Evolutionary conservation across 1,140 invertebrate species (phyloP), one percentile per base, ranked within the genome.

Genomic region (Drosophila ficusphila): DNA sequence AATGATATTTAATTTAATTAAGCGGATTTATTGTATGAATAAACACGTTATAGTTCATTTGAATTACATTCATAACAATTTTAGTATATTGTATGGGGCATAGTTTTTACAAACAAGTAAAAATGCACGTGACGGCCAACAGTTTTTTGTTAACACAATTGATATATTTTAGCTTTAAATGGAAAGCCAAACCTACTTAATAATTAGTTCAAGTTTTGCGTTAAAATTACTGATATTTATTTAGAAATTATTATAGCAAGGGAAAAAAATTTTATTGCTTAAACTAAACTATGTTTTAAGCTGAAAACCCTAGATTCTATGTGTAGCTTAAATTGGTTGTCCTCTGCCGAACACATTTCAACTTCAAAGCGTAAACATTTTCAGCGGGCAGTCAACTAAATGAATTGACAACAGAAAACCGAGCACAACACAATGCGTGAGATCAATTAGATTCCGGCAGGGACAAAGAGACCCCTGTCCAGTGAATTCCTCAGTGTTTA

Each of bases 371-470:
- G 31, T 25, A n/a, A 36, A 27, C 64, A 86, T 88, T 88, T 76
- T 52, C 38, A 38, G 38, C 36, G 76, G 46, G 18, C 81, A 89
- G 25, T 83, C 77, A 70, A 58, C 60, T 44, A 68, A 68, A 68
- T 67, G 61, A 67, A 72, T 85, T 72, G 79, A 73, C 76, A 85
- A 61, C 64, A 78, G 23, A 44, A 33, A 62, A 62, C 33, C 57
- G 42, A 62, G 25, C 41, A 48, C 41, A 62, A 67, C 31, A 75
- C 41, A 62, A 52, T 44, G 48, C 64, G 57, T 42, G 39, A 54
- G 16, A 86, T 81, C 82, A 76, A 83, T 89, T 89, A 73, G 70
- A 88, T 86, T 78, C 51, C 46, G 51, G n/a, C 71, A 82, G 46
- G 64, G 64, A 79, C 76, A 79, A 89, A 73, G 73, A 41, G 64